Evolutionary conservation across 2,797 vertebrate genomes (phyloP), one percentile per base, ranked within the genome.

Genomic region (Acipenser ruthenus): DNA sequence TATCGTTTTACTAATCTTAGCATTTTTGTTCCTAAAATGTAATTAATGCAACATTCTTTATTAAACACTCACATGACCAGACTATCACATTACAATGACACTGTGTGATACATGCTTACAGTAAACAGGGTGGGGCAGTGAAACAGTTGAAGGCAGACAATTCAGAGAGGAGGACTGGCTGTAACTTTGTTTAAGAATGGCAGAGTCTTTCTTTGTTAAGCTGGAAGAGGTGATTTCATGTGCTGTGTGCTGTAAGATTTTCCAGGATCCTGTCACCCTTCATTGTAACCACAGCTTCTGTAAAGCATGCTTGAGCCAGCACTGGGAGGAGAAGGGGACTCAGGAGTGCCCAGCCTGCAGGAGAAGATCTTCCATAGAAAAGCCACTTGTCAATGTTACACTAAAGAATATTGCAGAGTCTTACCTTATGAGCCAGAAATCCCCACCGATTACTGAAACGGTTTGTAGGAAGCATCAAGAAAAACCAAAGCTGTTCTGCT

Each of bases 261-360:
- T 88, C 74, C 79, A 68, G 1, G 80, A 87, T 1, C 86, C 85
- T 2, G 84, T 85, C 65, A 86, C 84, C 0, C 78, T 86, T 0
- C 48, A 74, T n/a, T 87, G 87, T 61, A 84, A 85, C 12, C 87
- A 88, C 79, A 89, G 84, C 77, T 87, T 89, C 75, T 89, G 86
- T 77, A 81, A 78, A 50, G 70, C n/a, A 7, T 89, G 87, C 9
- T 72, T 88, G 63, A 78, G 65, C 66, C 59, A 76, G 0, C 81
- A 75, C 52, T 87, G 86, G 85, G 77, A 80, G 2, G 72, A 61
- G 9, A 64, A 75, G 62, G 53, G 23, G 23, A 50, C 52, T 0
- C 80, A 70, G 11, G 18, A 67, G 0, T 88, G 87, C 1, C 86
- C 86, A 0, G 73, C 87, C 48, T 87, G 87, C 80, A 86, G 86